Evolutionary conservation across 2,113 vertebrate species (phyloP), one percentile per base, ranked within the genome.

Genomic region (Solea senegalensis): DNA sequence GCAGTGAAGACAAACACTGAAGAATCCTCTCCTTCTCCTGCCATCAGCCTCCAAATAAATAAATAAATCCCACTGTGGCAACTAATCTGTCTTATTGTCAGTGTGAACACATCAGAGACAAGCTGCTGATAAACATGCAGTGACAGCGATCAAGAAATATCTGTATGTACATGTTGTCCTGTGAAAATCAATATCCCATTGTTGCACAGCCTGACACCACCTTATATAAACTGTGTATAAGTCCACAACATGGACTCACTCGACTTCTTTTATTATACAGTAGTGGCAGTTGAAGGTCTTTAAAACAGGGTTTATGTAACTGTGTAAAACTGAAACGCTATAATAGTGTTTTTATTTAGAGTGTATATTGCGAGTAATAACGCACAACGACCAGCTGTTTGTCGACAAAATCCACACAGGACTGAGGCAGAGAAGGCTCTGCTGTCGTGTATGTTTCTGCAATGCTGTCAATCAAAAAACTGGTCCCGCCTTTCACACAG

Each of bases 71-170:
- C 7, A 21, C 5, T 16, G 43, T 69, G 73, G 68, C 56, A 72
- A 44, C 65, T 81, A 74, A 88, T 78, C 78, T 78, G 77, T 79
- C 64, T 78, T 69, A 85, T 68, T 80, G 76, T 89, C 78, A 84
- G 55, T 50, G 80, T 70, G 70, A 79, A 80, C 63, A 68, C 66
- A 83, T 82, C 75, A 75, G 53, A 16, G 55, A 69, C 50, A 62
- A 45, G 34, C n/a, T 50, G 21, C 58, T 70, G 83, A 82, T 52
- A 74, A 81, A 81, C 80, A 77, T 48, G 27, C 46, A 51, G 63
- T 78, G 82, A 82, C 82, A 84, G 72, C 67, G 72, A 80, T 81
- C 75, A 81, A 69, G 56, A 74, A 68, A 74, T 51, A 72, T 77
- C 79, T 75, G 50, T 67, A 49, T 71, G 60, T 65, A 27, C 34